Conservation (phyloP, 2,797 vertebrate species). For the Catharus ustulatus region DNA sequence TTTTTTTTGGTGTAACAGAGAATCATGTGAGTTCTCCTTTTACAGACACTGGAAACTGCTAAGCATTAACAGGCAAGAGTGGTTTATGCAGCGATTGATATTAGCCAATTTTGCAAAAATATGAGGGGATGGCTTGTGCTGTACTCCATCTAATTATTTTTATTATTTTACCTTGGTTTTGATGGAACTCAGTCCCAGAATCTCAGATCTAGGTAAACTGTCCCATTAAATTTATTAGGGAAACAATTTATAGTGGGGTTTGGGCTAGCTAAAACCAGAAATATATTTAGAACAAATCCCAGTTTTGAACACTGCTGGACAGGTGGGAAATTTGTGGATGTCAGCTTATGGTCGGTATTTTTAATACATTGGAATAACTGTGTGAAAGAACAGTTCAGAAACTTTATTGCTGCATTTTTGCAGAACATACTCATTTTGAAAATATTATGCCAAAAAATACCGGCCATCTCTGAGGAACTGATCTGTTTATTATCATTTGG, state of each 20-base stretch:
- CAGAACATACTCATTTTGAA: background rate
- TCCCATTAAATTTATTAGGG: constrained; percentile 4
- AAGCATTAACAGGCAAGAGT: constrained; percentile 8
- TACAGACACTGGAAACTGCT: constrained; percentile 6
- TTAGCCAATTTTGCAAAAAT: constrained; percentile 22
- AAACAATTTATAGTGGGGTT: background rate
- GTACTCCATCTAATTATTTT: background rate
- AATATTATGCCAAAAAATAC: background rate
- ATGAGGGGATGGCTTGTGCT: background rate
- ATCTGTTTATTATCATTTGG: background rate
- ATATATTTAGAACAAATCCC: constrained; percentile 1
- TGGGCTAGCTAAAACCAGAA: constrained; percentile 32
- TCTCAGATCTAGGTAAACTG: constrained; percentile 37
- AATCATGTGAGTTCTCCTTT: constrained; percentile 14
- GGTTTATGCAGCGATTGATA: background rate
- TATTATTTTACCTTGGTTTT: constrained; percentile 26
- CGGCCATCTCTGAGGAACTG: background rate
- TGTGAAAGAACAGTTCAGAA: background rate
- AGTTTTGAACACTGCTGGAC: constrained; percentile 29
- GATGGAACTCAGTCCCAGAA: constrained; percentile 17
- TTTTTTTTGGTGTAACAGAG: constrained; percentile 23
- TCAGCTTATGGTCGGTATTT: background rate
- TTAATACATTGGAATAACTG: background rate
- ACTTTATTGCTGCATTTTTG: background rate
- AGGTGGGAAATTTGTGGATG: constrained; percentile 17